Percentiles rank a stretch among this genome's conserved stretches.
These are phyloP conservation scores for Sarcophaga rosellei DNA, from an alignment of 2,888 invertebrate genomes.

Conservation along the genomic window DNA sequence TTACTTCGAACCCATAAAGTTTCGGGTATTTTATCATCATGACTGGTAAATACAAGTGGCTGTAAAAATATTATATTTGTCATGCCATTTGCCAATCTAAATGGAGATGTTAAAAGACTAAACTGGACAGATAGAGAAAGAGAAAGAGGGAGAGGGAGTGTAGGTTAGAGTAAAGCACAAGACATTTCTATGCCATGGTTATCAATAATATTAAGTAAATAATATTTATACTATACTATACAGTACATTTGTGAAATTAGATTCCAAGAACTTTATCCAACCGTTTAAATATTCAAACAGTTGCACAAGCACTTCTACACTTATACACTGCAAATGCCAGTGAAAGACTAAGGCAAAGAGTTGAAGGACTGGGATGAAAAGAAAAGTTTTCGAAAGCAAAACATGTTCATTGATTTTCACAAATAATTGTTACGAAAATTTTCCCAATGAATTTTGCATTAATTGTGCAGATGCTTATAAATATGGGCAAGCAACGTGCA, in stretches of 20 bases:
- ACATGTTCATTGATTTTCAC: constrained; percentile 48
- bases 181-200: constrained; percentile 10
- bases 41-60: constrained; percentile 46
- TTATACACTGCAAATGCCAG: background rate
- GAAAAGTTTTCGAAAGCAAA: constrained; percentile 23
- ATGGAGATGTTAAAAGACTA: constrained; percentile 7
- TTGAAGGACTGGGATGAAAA: background rate
- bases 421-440: constrained; percentile 50
- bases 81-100: constrained; percentile 44
- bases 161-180: background rate
- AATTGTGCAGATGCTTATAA: background rate
- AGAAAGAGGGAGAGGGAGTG: background rate
- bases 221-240: constrained; percentile 47
- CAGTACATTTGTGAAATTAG: constrained; percentile 56
- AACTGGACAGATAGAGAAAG: too few relatives aligned
- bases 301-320: background rate
- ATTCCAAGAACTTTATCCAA: constrained; percentile 58
- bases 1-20: constrained; percentile 18
- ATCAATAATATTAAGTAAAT: constrained; percentile 62
- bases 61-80: constrained; percentile 38
- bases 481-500: background rate
- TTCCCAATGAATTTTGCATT: constrained; percentile 35
- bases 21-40: constrained; percentile 9
- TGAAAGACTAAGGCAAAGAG: too few relatives aligned
- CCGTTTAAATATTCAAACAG: constrained; percentile 38